These are phyloP conservation scores for Hormaphis cornu DNA, from an alignment of 1,140 invertebrate genomes.

Conservation along the genomic window DNA sequence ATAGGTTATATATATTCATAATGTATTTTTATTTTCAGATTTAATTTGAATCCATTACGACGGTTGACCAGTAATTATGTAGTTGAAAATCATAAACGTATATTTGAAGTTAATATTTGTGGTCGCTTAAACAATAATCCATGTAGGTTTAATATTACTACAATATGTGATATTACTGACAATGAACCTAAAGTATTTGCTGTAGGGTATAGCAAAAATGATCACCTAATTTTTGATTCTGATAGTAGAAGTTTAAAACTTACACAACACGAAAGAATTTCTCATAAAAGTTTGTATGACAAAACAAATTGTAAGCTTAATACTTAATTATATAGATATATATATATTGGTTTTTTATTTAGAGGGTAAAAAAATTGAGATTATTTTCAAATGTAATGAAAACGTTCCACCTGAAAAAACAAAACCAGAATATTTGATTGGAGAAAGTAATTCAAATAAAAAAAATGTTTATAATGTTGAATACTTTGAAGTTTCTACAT, in stretches of 20 bases:
- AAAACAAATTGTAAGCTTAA: neutral
- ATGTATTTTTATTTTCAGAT: neutral
- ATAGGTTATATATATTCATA: neutral
- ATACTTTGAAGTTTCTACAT: conserved; percentile 12
- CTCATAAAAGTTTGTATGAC: neutral
- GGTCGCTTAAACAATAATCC: neutral
- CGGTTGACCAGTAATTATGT: neutral
- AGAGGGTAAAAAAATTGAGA: neutral
- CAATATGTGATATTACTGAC: conserved; percentile 4
- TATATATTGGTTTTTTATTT: neutral
- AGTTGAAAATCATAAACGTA: conserved; percentile 3
- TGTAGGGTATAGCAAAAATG: neutral
- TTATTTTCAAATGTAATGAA: conserved; percentile 12
- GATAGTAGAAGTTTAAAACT: neutral
- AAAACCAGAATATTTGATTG: neutral
- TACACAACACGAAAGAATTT: neutral
- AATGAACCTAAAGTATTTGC: neutral
- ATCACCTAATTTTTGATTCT: neutral
- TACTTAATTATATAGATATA: neutral
- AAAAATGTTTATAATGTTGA: neutral
- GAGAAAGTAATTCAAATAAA: neutral
- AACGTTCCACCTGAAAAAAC: conserved; percentile 3
- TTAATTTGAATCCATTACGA: neutral
- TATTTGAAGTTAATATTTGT: conserved; percentile 12
- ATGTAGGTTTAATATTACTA: conserved; percentile 11